Evolutionary conservation across 2,888 invertebrate species (phyloP).

Genomic region (Eupithecia subumbrata): DNA sequence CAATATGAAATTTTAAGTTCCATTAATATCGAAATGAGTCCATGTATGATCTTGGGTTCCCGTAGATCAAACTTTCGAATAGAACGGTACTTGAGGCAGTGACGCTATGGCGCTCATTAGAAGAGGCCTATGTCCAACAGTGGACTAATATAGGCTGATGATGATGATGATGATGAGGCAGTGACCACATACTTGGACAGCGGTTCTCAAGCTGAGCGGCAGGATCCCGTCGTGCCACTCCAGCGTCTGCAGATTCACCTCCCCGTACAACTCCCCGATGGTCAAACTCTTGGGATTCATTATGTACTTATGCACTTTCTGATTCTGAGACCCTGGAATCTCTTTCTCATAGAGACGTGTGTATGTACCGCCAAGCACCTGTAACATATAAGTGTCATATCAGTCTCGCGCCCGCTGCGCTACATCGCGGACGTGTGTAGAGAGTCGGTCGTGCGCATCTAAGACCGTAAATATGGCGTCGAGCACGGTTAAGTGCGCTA

Average conservation of each 20-base stretch:
- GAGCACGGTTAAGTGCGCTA: too few species aligned
- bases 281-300: conserved; percentile 95
- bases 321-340: conserved; percentile 85
- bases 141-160: too few species aligned
- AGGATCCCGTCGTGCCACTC: conserved; percentile 97
- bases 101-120: too few species aligned
- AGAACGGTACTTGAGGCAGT: neutral
- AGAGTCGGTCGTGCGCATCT: too few species aligned
- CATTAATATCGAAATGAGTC: neutral
- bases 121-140: too few species aligned
- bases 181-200: conserved; percentile 65
- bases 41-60: neutral
- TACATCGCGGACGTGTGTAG: too few species aligned
- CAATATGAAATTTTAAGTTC: neutral
- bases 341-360: conserved; percentile 86
- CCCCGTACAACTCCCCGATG: conserved; percentile 95
- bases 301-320: conserved; percentile 89
- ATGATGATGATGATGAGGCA: too few species aligned
- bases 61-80: neutral
- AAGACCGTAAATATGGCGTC: too few species aligned
- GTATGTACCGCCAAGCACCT: conserved; percentile 89
- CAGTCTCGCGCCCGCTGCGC: too few species aligned
- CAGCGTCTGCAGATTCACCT: conserved; percentile 91
- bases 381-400: conserved; percentile 24
- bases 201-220: conserved; percentile 79